phyloP scores from a whole-genome alignment of 1,140 invertebrate species.

The Drosophila watanabei region DNA sequence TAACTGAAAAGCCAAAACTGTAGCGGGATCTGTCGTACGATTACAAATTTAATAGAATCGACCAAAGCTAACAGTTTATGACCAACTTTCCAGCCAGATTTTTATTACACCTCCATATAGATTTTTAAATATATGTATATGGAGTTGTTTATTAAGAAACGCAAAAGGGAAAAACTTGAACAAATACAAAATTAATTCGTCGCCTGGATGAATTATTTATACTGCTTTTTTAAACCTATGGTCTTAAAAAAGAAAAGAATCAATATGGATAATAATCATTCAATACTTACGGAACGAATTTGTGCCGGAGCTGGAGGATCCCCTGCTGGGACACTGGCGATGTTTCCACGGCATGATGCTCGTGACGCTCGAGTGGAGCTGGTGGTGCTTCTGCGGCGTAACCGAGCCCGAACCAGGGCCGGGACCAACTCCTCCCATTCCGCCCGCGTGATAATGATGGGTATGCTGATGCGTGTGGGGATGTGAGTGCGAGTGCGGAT shows the following conservation, averaged over 20 bases:
- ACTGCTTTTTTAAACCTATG: neutral
- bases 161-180: neutral
- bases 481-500: constrained; percentile 51
- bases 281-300: constrained; percentile 84
- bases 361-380: constrained; percentile 75
- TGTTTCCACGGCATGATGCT: constrained; percentile 85
- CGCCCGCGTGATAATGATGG: constrained; percentile 73
- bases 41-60: neutral
- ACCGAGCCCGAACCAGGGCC: constrained; percentile 39
- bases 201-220: neutral
- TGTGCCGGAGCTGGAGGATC: constrained; percentile 83
- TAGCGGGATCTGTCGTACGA: too few species aligned
- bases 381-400: constrained; percentile 79
- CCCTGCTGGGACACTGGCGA: constrained; percentile 82
- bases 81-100: neutral
- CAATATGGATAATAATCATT: neutral
- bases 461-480: constrained; percentile 55
- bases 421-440: constrained; percentile 7
- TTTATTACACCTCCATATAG: neutral
- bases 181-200: neutral
- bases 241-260: neutral
- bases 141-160: neutral
- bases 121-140: neutral
- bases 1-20: neutral
- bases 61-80: neutral